Conservation (phyloP, 2,797 vertebrate species). For the Gymnoscopelus braueri region DNA sequence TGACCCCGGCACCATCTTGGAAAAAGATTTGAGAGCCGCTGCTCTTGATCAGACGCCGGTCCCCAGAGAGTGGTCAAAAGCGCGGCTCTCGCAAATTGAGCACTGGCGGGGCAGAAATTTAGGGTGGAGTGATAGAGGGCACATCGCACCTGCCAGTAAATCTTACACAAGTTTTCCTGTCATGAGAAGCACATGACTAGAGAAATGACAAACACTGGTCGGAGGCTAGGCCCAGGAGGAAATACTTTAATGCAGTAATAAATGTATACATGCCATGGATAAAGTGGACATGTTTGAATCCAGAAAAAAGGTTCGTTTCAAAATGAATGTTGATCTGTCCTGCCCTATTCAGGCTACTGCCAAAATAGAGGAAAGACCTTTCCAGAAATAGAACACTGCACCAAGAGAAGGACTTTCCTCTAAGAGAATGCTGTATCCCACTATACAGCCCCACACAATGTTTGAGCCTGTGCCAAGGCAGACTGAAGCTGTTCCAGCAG, state of each 20-base stretch:
- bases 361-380: constrained; percentile 4
- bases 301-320: constrained; percentile 38
- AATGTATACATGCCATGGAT: neutral
- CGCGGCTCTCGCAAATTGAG: constrained; percentile 71
- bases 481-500: too few relatives aligned
- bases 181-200: constrained; percentile 66
- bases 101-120: constrained; percentile 56
- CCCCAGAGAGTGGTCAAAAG: constrained; percentile 68
- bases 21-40: constrained; percentile 80
- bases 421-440: too few relatives aligned
- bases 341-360: constrained; percentile 11
- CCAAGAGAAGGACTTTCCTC: too few relatives aligned
- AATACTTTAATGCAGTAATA: constrained; percentile 45
- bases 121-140: constrained; percentile 64
- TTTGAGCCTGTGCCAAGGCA: too few relatives aligned
- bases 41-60: constrained; percentile 66
- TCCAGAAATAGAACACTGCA: too few relatives aligned
- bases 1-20: constrained; percentile 78
- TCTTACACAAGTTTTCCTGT: constrained; percentile 69
- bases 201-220: constrained; percentile 72
- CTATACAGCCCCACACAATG: too few relatives aligned
- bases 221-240: constrained; percentile 43
- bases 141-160: constrained; percentile 79
- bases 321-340: constrained; percentile 17
- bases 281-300: constrained; percentile 46